Evolutionary conservation across 2,113 vertebrate genomes (phyloP).

Genomic region (Empidonax alnorum): DNA sequence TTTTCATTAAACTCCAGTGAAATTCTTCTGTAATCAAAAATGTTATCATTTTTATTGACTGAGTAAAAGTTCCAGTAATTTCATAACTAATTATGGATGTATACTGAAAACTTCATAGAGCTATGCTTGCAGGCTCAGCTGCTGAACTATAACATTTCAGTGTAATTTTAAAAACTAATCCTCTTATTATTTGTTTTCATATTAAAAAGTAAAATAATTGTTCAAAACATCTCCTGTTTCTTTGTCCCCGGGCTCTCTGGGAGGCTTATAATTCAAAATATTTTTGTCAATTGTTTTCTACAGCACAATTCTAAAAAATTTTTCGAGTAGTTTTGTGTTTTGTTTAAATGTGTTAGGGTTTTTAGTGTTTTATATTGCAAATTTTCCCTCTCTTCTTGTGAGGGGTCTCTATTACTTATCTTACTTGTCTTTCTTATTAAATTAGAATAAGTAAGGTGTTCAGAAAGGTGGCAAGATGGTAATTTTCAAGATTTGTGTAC

Average conservation of each 20-base stretch:
- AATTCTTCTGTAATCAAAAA: neutral
- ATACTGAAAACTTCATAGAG: neutral
- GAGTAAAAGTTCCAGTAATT: neutral
- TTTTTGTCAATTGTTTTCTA: neutral
- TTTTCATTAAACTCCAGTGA: neutral
- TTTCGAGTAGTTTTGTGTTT: neutral
- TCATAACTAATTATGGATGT: neutral
- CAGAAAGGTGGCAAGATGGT: neutral
- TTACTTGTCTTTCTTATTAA: neutral
- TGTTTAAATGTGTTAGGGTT: neutral
- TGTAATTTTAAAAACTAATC: neutral
- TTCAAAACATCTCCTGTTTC: neutral
- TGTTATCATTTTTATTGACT: neutral
- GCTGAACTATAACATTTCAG: neutral
- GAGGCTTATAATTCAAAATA: neutral
- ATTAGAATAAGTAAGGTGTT: neutral
- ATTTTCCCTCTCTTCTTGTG: neutral
- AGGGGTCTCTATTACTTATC: neutral
- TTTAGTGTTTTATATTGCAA: neutral
- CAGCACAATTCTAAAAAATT: neutral
- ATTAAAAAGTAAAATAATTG: neutral
- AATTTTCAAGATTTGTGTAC: neutral
- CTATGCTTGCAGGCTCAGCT: neutral
- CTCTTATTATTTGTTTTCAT: neutral
- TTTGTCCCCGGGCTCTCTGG: neutral